A percentile compares a stretch with the other conserved stretches of the same genome.
These are phyloP conservation scores for Caenorhabditis angaria DNA, from an alignment of 2,888 invertebrate species.

Conservation along the genomic window DNA sequence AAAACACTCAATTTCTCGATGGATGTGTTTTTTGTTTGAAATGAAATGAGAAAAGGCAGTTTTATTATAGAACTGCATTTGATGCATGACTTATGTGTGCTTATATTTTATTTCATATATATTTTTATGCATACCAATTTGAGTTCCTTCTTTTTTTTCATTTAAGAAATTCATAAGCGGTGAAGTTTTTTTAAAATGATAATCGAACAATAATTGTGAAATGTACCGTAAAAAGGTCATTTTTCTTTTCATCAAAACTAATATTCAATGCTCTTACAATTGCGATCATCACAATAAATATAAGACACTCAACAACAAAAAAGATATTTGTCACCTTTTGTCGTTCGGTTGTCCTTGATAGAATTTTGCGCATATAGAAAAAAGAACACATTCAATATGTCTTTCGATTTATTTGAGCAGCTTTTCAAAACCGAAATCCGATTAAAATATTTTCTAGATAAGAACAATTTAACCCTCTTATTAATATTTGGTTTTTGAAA, in stretches of 20 bases:
- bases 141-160: too few relatives aligned
- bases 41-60: background rate
- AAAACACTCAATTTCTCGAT: constrained; percentile 4
- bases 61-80: background rate
- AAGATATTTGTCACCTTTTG: background rate
- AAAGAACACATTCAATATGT: background rate
- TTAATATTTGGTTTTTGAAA: background rate
- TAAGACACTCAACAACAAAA: background rate
- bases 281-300: background rate
- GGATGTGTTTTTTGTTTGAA: constrained; percentile 4
- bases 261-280: too few relatives aligned
- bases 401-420: background rate
- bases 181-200: too few relatives aligned
- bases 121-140: too few relatives aligned
- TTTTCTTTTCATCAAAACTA: too few relatives aligned
- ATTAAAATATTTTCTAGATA: constrained; percentile 9
- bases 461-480: background rate
- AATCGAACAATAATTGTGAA: too few relatives aligned
- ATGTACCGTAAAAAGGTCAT: too few relatives aligned
- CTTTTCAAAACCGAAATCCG: background rate
- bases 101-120: background rate
- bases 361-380: background rate
- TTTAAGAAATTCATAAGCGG: too few relatives aligned
- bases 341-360: background rate
- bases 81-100: background rate